Evolutionary conservation across 2,113 vertebrate species (phyloP).

Genomic region (Python bivittatus): DNA sequence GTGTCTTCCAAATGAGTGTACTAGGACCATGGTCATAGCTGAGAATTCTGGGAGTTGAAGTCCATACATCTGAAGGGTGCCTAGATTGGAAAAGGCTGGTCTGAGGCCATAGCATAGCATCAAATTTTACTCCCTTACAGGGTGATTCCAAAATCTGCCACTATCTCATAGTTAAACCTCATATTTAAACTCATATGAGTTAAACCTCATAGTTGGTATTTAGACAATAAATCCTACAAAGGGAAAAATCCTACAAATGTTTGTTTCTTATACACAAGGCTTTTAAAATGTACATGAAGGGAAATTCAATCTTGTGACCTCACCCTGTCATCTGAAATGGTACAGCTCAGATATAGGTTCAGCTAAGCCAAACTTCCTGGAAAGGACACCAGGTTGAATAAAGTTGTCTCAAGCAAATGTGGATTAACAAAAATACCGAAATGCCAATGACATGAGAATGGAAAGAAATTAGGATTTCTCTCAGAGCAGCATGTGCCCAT

Average conservation of each 20-base stretch:
- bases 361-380: neutral
- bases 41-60: neutral
- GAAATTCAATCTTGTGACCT: neutral
- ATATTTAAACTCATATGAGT: too few species aligned
- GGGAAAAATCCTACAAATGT: neutral
- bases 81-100: neutral
- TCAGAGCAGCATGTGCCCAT: neutral
- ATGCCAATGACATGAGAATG: neutral
- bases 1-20: neutral
- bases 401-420: neutral
- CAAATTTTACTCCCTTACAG: neutral
- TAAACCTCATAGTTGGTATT: neutral
- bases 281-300: neutral
- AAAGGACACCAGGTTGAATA: neutral
- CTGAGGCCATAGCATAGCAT: neutral
- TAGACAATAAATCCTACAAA: neutral
- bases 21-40: neutral
- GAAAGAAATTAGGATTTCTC: neutral
- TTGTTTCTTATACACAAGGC: neutral
- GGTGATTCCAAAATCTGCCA: neutral
- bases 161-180: neutral
- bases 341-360: neutral
- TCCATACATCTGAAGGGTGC: neutral
- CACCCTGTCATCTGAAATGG: neutral
- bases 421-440: neutral